Base-by-base conservation (phyloP, 2,888 invertebrate species). In the Harpagoxenus sublaevis region DNA sequence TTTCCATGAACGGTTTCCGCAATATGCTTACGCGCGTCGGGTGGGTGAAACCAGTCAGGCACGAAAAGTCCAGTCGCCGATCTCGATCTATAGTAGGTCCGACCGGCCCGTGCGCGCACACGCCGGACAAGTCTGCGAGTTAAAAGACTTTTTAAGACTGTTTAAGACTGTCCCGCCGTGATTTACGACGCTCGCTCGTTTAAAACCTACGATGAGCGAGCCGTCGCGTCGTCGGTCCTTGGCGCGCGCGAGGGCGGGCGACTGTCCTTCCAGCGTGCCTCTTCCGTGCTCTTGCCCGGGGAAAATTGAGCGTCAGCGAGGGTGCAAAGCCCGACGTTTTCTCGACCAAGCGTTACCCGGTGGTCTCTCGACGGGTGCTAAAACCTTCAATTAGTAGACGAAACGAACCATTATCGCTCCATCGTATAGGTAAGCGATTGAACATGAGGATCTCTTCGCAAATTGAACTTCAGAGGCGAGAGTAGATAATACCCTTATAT, bases 181-280 rank as follows among this genome's bases (percentile, higher is more conserved):
- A 90, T 90, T 90, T 89, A 90, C 86, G 86, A 39, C 8, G 70
- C 77, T 88, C 8, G 70, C 77, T 88, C 88, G 91, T 90, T 91
- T 84, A 82, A 85, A 88, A 85, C 88, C 89, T 78, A 88, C 89
- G 85, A 84, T 83, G 77, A 86, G 83, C 83, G 66, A 60, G 74
- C 62, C 62, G 70, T 55, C 71, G 57, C 73, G 55, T 65, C 48
- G 66, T 51, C 73, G 75, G 85, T n/a, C 63, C 78, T 66, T 78
- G 70, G 70, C 57, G 70, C 39, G 53, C 70, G 87, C 87, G 81
- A 68, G 78, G 78, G 82, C 88, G 82, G 70, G 9, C 70, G 70
- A 87, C 71, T 45, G 45, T 71, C 70, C 70, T 23, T 23, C 35
- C 35, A 23, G 60, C 51, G 28, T 63, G 70, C 62, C 48, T 65